A percentile compares a stretch with the other conserved stretches of the same genome.
phyloP scores from a whole-genome alignment of 2,888 invertebrate genomes.

The Poecilobothrus nobilitatus region DNA sequence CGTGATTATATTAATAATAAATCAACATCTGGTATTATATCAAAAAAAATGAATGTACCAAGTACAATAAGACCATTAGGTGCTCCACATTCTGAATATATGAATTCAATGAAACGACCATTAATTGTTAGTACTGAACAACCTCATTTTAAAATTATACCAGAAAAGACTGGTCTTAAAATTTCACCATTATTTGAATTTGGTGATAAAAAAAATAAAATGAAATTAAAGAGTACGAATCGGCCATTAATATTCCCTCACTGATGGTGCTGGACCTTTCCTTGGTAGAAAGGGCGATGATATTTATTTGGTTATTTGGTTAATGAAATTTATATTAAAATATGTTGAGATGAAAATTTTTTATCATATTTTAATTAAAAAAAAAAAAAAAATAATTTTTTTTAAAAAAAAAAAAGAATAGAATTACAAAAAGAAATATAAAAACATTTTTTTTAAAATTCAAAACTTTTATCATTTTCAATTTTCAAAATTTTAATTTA shows the following conservation, averaged over 20 bases:
- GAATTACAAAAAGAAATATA: too few relatives aligned
- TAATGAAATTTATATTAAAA: background rate
- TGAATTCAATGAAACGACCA: conserved; percentile 47
- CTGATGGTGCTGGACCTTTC: conserved; percentile 46
- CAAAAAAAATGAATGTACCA: conserved; percentile 44
- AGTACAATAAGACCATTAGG: conserved; percentile 41
- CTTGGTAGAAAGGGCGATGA: conserved; percentile 32
- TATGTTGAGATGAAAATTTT: too few relatives aligned
- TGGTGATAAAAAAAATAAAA: conserved; percentile 34
- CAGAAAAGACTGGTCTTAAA: conserved; percentile 49
- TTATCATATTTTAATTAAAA: too few relatives aligned
- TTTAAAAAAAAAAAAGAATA: too few relatives aligned
- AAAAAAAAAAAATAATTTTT: too few relatives aligned
- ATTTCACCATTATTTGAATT: conserved; percentile 46
- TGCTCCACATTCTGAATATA: conserved; percentile 36
- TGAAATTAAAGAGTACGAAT: conserved; percentile 42
- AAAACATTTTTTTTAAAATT: too few relatives aligned
- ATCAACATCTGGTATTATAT: background rate
- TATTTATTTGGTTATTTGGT: conserved; percentile 8
- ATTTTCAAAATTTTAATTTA: too few relatives aligned
- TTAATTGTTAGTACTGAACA: conserved; percentile 49
- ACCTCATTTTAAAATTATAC: conserved; percentile 46
- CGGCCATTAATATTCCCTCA: conserved; percentile 42
- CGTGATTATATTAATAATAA: conserved; percentile 7
- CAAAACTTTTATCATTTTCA: too few relatives aligned